Base-by-base conservation (phyloP, 1,140 invertebrate genomes). In the Proctacanthus coquilletti region DNA sequence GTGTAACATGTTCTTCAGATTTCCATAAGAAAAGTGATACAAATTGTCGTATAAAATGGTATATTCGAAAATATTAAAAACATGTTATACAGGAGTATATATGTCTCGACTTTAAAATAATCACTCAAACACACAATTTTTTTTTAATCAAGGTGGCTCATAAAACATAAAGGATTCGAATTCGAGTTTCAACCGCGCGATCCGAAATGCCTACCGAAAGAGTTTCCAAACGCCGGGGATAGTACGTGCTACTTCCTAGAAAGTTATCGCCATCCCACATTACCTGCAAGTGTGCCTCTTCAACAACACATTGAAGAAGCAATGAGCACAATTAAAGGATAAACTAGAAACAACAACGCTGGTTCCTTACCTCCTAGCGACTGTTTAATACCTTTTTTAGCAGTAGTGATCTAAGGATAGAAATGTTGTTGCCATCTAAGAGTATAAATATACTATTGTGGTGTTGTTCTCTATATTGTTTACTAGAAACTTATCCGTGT, bases 221-320 rank as follows among this genome's bases (percentile, higher is more conserved):
- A 84, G 39, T 91, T 89, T 63, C 81, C 84, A 25, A 50, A 56
- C 34, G 64, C 74, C 31, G 74, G 77, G 34, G 67, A 72, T 19
- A 85, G 82, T 29, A 87, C 80, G 4, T 88, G 85, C 51, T 76
- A 91, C 58, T 95, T 94, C 59, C 66, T 94, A 5, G 75, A 78
- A 34, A 73, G 69, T 37, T 94, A 86, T 63, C 66, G 69, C 36
- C 80, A 89, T 58, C 77, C 77, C 1, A 61, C 67, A 3, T 61
- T 84, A 11, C 64, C 74, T 31, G 52, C 53, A 3, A 62, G 61
- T 14, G 61, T 67, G 13, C 53, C 71, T 1, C 61, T 83, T 41
- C 71, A 70, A 23, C 62, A 72, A 38, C 80, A 84, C 48, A 75
- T 86, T 41, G 61, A 69, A 36, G 65, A 65, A 27, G 74, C 72